Conservation (phyloP, 2,888 invertebrate species). For the Heliothis peltigera region DNA sequence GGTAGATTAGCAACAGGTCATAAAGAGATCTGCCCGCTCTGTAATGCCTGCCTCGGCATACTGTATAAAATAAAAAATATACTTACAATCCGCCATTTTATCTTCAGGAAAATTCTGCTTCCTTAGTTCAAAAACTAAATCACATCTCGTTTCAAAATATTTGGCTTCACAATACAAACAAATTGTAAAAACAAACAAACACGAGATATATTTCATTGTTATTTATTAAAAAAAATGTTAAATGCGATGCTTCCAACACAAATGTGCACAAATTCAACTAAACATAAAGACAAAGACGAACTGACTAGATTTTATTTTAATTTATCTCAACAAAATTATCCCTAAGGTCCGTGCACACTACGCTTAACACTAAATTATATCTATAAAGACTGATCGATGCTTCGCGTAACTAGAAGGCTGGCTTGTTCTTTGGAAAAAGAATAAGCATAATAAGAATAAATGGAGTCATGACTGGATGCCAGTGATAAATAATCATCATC, state of each 20-base stretch:
- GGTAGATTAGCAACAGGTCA: too few species aligned
- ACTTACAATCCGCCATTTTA: slow-evolving; percentile 58
- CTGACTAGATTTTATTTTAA: slow-evolving; percentile 4
- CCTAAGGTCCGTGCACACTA: slow-evolving; percentile 17
- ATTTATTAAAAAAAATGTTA: not conserved
- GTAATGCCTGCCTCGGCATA: too few species aligned
- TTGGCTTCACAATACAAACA: slow-evolving; percentile 26
- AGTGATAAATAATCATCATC: too few species aligned
- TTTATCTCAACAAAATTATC: not conserved
- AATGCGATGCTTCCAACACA: not conserved
- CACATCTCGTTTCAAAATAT: slow-evolving; percentile 41
- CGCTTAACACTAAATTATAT: too few species aligned
- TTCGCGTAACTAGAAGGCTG: too few species aligned
- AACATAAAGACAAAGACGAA: slow-evolving; percentile 15
- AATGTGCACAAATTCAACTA: not conserved
- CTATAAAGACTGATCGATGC: too few species aligned
- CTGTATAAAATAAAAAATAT: not conserved
- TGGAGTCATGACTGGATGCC: too few species aligned
- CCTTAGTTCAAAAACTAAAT: slow-evolving; percentile 47
- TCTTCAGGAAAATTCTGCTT: slow-evolving; percentile 50
- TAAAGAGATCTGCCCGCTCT: too few species aligned
- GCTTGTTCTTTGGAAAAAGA: too few species aligned
- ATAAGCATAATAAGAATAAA: too few species aligned
- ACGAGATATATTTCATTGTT: slow-evolving; percentile 52
- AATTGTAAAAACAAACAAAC: slow-evolving; percentile 23